Evolutionary conservation across 2,888 invertebrate genomes (phyloP), one percentile per base, ranked within the genome.

Genomic region (Mesoligia furuncula): DNA sequence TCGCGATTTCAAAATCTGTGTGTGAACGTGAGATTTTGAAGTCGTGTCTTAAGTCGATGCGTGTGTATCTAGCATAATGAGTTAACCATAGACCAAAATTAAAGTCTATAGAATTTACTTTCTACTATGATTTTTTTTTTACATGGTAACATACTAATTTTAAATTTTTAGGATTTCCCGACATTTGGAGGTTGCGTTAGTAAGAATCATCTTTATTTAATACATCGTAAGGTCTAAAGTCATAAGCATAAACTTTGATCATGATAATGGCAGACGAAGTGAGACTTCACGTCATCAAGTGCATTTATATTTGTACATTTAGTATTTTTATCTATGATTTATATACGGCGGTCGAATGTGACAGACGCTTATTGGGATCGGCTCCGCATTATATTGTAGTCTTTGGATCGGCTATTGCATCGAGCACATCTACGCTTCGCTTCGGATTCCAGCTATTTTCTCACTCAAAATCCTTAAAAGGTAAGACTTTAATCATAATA

Each of bases 91-190:
- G 17, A 74, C 17, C 17, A 42, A 7, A 39, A 31, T 31, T 54
- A 0, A n/a, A n/a, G 54, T 69, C 39, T 27, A 73, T 27, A 39
- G 36, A 69, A 6, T 68, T 27, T 13, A 20, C 6, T 0, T 15
- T 20, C 27, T 39, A 27, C 1, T 17, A 17, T 64, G 7, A 31
- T 67, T 73, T 61, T 67, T 73, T 61, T 45, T 73, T 45, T 42
- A 39, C 1, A 31, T 80, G 77, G 85, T 72, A 87, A 70, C 79
- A 86, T 72, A 5, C 13, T 2, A 5, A 15, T 36, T 1, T 27
- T 1, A 0, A 48, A 78, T 66, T 66, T 67, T 54, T 61, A 67
- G 87, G 87, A 87, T 76, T 87, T 68, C 83, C 88, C 87, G 54
- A 68, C n/a, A 51, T 57, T 57, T 59, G 0, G 1, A 11, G 2